Conservation (phyloP, 2,888 invertebrate species). For the Acrobasis consociella region DNA sequence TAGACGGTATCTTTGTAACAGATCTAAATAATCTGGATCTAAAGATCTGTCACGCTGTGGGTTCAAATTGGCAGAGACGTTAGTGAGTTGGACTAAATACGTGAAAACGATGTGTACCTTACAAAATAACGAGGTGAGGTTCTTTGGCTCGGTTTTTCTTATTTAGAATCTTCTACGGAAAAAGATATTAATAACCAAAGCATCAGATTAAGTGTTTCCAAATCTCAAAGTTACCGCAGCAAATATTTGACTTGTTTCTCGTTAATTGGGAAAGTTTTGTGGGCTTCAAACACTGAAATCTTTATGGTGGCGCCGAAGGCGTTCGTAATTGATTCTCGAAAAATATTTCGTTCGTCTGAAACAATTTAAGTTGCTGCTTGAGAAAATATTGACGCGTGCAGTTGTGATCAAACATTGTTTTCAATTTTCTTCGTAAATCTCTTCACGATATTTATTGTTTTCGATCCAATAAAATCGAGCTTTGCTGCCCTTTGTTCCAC, state of each 20-base stretch:
- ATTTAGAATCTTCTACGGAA: no score
- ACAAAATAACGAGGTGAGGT: no score
- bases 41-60: no score
- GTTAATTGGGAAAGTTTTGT: conserved; percentile 28
- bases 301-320: not conserved
- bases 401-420: not conserved
- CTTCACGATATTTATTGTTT: not conserved
- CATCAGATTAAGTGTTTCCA: not conserved
- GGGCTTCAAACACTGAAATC: conserved; percentile 20
- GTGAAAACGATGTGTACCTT: no score
- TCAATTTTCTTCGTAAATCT: not conserved
- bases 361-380: not conserved
- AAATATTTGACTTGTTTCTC: conserved; percentile 25
- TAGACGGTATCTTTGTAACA: no score
- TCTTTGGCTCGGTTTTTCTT: no score
- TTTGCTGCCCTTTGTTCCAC: not conserved
- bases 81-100: no score
- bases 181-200: not conserved
- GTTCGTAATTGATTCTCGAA: conserved; percentile 20
- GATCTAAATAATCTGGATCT: no score
- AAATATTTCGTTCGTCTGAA: not conserved
- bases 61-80: no score
- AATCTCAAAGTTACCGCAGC: not conserved
- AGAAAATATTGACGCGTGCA: not conserved
- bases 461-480: not conserved